A percentile compares a stretch with the other conserved stretches of the same genome.
Conservation (phyloP, 2,113 vertebrate species). For the Malurus cyaneus region DNA sequence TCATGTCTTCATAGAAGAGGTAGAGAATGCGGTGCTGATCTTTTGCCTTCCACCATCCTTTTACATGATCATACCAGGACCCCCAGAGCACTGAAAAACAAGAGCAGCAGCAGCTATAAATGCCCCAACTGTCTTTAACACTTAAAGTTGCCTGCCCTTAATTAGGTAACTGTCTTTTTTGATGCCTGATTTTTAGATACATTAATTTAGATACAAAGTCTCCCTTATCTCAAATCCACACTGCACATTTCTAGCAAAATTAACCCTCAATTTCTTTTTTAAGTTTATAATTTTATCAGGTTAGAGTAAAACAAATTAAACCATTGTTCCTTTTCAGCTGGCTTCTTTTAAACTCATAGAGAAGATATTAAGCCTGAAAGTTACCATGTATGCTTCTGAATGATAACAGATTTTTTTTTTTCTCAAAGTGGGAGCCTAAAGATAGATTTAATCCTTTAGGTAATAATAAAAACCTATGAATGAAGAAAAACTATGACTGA, state of each 20-base stretch:
- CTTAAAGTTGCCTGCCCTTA: not conserved
- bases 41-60: conserved; percentile 78
- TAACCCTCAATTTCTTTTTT: not conserved
- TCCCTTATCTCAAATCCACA: not conserved
- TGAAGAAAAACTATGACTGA: not conserved
- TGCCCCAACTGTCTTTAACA: not conserved
- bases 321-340: not conserved
- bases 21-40: conserved; percentile 74
- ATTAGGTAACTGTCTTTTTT: not conserved
- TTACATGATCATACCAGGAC: conserved; percentile 79
- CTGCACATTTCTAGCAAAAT: not conserved
- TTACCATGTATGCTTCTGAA: not conserved
- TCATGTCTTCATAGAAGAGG: conserved; percentile 79
- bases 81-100: conserved; percentile 74
- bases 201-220: not conserved
- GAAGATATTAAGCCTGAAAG: not conserved
- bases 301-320: not conserved
- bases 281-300: not conserved
- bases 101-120: not conserved
- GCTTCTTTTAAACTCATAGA: not conserved
- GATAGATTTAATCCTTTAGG: not conserved
- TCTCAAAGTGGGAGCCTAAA: not conserved
- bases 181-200: not conserved
- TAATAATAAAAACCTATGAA: not conserved
- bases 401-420: not conserved